These are phyloP conservation scores for Cydia pomonella DNA, from an alignment of 1,140 invertebrate genomes.

Conservation along the genomic window DNA sequence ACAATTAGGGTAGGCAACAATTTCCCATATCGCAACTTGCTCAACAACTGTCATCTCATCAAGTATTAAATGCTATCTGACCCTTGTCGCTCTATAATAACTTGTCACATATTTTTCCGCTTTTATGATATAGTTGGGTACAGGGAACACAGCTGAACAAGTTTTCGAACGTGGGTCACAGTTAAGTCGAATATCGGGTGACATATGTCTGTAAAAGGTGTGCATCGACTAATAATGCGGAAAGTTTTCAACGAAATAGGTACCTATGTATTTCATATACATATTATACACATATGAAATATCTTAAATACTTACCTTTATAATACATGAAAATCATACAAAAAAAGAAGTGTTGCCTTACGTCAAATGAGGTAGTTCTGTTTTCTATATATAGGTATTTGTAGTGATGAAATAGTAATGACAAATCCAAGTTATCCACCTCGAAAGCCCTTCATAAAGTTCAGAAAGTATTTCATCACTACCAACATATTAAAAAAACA, in stretches of 20 bases:
- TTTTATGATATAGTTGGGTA: conserved; percentile 23
- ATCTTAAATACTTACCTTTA: too few species aligned
- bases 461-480: too few species aligned
- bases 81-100: conserved; percentile 33
- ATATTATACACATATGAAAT: too few species aligned
- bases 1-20: neutral
- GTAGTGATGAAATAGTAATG: too few species aligned
- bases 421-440: too few species aligned
- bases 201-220: neutral
- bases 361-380: too few species aligned
- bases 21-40: neutral
- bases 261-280: neutral
- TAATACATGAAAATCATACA: too few species aligned
- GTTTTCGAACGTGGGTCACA: conserved; percentile 1
- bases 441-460: too few species aligned
- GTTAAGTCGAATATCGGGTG: conserved; percentile 16
- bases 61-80: conserved; percentile 31
- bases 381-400: too few species aligned
- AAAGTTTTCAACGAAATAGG: neutral
- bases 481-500: too few species aligned
- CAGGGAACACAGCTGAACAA: conserved; percentile 18
- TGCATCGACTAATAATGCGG: neutral
- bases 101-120: conserved; percentile 36
- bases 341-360: too few species aligned
- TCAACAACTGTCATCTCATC: conserved; percentile 17